phyloP scores from a whole-genome alignment of 1,140 invertebrate species.

The Popillia japonica region DNA sequence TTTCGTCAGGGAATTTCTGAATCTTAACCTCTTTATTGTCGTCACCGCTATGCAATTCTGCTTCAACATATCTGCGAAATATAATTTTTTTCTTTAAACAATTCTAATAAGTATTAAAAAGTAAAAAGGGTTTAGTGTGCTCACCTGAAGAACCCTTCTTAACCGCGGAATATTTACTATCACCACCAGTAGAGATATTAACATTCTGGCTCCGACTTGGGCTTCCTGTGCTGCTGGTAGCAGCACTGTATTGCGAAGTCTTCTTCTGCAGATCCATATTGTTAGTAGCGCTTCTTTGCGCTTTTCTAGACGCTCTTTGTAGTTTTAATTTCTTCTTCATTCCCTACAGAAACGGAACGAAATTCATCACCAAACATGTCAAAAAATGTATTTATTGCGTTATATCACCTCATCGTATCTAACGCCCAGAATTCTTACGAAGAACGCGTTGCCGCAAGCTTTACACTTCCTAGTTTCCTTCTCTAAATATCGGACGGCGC shows the following conservation, averaged over 20 bases:
- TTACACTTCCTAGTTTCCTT: conserved; percentile 65
- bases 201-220: conserved; percentile 7
- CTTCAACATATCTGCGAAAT: conserved; percentile 9
- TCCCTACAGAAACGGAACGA: background rate
- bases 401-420: conserved; percentile 57
- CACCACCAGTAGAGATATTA: background rate
- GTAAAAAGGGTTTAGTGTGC: background rate
- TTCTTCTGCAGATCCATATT: conserved; percentile 11
- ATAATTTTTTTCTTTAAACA: no score
- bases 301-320: background rate
- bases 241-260: background rate
- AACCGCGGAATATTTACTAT: background rate
- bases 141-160: background rate
- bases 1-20: conserved; percentile 52
- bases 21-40: conserved; percentile 44
- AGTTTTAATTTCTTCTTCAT: conserved; percentile 15
- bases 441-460: conserved; percentile 65
- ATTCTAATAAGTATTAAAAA: background rate
- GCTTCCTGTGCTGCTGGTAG: background rate
- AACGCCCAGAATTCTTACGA: conserved; percentile 63
- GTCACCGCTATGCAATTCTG: background rate
- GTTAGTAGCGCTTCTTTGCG: background rate
- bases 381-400: no score
- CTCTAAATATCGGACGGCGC: conserved; percentile 66
- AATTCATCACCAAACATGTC: background rate